A percentile compares a stretch with the other conserved stretches of the same genome.
Conservation (phyloP, 2,888 invertebrate genomes). For the Heliconius cydno region DNA sequence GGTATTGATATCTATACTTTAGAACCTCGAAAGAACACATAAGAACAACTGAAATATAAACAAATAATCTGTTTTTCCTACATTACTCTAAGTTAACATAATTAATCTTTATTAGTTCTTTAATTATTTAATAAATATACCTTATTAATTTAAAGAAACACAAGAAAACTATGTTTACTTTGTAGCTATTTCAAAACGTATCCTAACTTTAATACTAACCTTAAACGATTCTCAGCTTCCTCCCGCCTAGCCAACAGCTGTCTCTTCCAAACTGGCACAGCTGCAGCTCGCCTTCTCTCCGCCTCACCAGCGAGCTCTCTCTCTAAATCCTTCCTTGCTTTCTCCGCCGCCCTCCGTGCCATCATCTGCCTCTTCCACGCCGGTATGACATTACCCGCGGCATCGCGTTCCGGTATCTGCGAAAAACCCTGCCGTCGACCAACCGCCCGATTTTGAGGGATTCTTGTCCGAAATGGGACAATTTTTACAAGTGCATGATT, state of each 20-base stretch:
- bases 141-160: too few species aligned
- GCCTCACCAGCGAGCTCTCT: conserved; percentile 92
- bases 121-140: too few species aligned
- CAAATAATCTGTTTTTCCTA: too few species aligned
- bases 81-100: too few species aligned
- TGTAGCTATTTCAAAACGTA: neutral
- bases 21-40: too few species aligned
- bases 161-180: too few species aligned
- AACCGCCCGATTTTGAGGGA: conserved; percentile 63
- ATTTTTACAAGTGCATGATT: conserved; percentile 14
- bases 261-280: conserved; percentile 97
- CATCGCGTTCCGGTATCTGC: conserved; percentile 94
- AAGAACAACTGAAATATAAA: too few species aligned
- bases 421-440: conserved; percentile 79
- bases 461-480: conserved; percentile 46
- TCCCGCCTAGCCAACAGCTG: conserved; percentile 93
- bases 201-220: conserved; percentile 75
- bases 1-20: too few species aligned
- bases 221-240: conserved; percentile 89
- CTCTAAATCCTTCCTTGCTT: conserved; percentile 94
- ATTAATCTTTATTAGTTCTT: too few species aligned
- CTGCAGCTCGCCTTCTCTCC: conserved; percentile 91
- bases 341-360: conserved; percentile 96
- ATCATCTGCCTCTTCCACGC: conserved; percentile 98
- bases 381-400: conserved; percentile 94